These are phyloP conservation scores for Perdita meconis DNA, from an alignment of 2,888 invertebrate species.

Conservation along the genomic window DNA sequence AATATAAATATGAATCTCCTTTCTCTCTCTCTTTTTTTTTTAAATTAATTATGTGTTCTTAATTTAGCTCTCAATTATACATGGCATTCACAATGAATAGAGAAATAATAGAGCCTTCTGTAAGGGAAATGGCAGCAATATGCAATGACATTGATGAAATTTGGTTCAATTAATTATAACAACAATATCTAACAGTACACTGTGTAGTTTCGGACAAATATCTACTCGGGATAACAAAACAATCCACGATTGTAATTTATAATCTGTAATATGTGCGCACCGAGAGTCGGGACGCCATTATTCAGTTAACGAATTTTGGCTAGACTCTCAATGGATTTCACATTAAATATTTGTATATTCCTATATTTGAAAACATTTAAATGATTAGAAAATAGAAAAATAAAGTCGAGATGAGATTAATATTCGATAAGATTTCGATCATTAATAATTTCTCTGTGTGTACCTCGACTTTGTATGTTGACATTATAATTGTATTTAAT, in stretches of 20 bases:
- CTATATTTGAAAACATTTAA: too few relatives aligned
- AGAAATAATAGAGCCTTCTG: neutral
- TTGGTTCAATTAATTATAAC: neutral
- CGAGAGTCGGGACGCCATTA: neutral
- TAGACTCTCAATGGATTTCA: neutral
- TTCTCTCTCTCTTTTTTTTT: too few relatives aligned
- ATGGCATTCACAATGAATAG: too few relatives aligned
- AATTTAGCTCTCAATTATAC: too few relatives aligned
- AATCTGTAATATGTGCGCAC: neutral
- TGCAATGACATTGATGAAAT: neutral
- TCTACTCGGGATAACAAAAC: neutral
- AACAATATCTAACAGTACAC: neutral
- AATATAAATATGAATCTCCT: too few relatives aligned
- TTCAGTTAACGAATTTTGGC: neutral
- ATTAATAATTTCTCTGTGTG: neutral
- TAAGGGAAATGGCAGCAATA: neutral
- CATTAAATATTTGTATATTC: neutral
- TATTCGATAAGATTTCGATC: too few relatives aligned
- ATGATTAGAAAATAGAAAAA: neutral
- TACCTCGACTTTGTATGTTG: neutral
- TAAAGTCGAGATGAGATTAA: neutral
- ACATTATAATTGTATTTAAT: conserved; percentile 11
- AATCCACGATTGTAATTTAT: conserved; percentile 4
- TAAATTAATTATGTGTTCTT: too few relatives aligned
- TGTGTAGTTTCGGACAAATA: neutral